These are phyloP conservation scores for Spinus pinus DNA, from an alignment of 2,797 vertebrate species.

Conservation along the genomic window DNA sequence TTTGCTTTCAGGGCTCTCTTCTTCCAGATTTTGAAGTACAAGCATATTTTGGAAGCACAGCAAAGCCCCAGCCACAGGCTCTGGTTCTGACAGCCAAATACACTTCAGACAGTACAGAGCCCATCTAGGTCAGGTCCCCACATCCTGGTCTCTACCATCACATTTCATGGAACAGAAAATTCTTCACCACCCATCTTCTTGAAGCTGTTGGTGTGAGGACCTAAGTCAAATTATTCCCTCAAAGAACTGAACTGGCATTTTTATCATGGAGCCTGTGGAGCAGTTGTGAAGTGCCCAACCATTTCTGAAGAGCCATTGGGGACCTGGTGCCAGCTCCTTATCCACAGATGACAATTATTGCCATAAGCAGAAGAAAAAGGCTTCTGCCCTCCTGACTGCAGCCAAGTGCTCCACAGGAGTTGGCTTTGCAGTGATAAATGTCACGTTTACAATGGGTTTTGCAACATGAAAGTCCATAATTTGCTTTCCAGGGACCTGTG, in stretches of 20 bases:
- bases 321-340: constrained; percentile 6
- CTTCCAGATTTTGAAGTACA: background rate
- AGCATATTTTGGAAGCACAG: background rate
- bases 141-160: background rate
- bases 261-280: background rate
- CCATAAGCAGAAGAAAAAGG: background rate
- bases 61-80: background rate
- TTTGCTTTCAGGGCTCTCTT: background rate
- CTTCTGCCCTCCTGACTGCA: constrained; percentile 9
- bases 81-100: background rate
- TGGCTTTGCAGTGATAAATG: constrained; percentile 54
- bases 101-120: background rate
- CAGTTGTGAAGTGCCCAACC: background rate
- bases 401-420: constrained; percentile 7
- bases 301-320: background rate
- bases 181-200: background rate
- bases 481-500: constrained; percentile 58
- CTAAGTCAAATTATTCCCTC: background rate
- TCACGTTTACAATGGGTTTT: constrained; percentile 42
- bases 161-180: rapidly evolving
- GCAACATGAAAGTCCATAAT: constrained; percentile 44
- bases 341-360: constrained; percentile 11
- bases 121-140: too few relatives aligned
- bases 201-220: background rate
- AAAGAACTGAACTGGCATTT: background rate